A percentile compares a stretch with the other conserved stretches of the same genome.
phyloP scores from a whole-genome alignment of 2,888 invertebrate genomes.

The Eupithecia dodoneata region DNA sequence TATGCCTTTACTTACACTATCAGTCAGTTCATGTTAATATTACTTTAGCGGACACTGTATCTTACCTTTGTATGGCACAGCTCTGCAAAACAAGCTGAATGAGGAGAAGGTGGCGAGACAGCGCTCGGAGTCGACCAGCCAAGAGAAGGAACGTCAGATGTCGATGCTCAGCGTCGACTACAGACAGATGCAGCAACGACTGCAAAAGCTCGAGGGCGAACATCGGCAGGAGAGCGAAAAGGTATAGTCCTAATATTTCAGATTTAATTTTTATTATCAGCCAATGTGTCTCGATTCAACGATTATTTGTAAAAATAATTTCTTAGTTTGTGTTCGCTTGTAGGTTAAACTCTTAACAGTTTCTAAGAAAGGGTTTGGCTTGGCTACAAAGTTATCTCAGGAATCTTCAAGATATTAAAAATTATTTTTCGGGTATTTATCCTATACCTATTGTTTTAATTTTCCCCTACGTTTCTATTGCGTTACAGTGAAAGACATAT shows the following conservation, averaged over 20 bases:
- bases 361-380: neutral
- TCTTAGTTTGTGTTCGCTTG: neutral
- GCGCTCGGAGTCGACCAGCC: conserved; percentile 92
- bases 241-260: conserved; percentile 64
- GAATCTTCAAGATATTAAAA: neutral
- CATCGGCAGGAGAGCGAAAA: conserved; percentile 94
- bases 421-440: no score
- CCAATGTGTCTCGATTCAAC: neutral
- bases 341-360: no score
- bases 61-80: conserved; percentile 71
- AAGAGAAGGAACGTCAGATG: conserved; percentile 97
- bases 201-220: conserved; percentile 96
- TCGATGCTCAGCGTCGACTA: conserved; percentile 98
- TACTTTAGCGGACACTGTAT: neutral
- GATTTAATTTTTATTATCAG: neutral
- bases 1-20: neutral
- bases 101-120: conserved; percentile 95
- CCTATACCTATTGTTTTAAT: no score
- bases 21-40: conserved; percentile 8
- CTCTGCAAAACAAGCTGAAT: conserved; percentile 94
- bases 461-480: no score
- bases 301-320: neutral
- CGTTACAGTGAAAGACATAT: no score
- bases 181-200: conserved; percentile 95
- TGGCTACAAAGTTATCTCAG: neutral